Evolutionary conservation across 2,113 vertebrate genomes (phyloP).

Genomic region (Lagopus muta): DNA sequence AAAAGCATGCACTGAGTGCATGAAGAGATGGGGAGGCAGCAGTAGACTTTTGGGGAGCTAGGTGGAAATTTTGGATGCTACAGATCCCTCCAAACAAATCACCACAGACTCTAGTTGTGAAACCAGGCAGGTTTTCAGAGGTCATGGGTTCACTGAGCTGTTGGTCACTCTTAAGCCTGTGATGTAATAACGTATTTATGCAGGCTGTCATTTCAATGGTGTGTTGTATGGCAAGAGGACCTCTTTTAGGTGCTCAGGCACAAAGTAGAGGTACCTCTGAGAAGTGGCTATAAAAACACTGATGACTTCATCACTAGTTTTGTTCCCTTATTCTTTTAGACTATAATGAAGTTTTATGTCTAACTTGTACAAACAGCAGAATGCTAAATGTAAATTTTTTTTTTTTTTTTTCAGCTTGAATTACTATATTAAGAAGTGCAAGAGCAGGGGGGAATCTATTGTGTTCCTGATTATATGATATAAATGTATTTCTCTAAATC

Average conservation of each 20-base stretch:
- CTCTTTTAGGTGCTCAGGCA: background rate
- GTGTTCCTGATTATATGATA: background rate
- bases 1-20: accelerated
- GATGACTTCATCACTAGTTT: background rate
- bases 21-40: background rate
- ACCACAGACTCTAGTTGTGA: background rate
- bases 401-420: background rate
- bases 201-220: background rate
- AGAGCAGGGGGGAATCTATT: background rate
- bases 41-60: background rate
- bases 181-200: background rate
- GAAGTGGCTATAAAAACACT: background rate
- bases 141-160: background rate
- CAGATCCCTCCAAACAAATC: background rate
- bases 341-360: background rate
- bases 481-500: background rate
- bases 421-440: background rate
- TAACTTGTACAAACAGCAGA: background rate
- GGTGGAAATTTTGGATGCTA: background rate
- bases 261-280: background rate
- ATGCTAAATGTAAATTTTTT: background rate
- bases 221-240: background rate
- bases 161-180: background rate
- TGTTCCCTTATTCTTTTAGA: background rate
- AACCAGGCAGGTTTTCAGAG: background rate